Percentiles rank a stretch among this genome's conserved stretches.
These are phyloP conservation scores for Ditula angustiorana DNA, from an alignment of 2,888 invertebrate species.

Conservation along the genomic window DNA sequence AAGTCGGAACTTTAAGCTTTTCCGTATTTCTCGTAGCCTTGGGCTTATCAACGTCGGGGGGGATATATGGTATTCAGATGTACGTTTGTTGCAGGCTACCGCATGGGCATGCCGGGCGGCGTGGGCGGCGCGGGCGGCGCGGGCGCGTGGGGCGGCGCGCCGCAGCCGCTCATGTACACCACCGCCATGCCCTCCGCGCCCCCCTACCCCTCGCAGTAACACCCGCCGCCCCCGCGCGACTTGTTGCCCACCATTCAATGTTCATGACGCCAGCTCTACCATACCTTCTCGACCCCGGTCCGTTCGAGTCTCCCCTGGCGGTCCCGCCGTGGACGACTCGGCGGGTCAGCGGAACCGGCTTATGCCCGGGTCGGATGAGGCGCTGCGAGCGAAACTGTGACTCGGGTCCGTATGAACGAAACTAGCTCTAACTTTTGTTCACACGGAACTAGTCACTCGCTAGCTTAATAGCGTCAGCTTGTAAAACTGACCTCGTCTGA, in stretches of 20 bases:
- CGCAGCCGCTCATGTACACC: slow-evolving; percentile 89
- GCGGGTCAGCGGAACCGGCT: too few relatives aligned
- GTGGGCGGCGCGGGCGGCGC: slow-evolving; percentile 73
- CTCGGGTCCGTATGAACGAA: not conserved
- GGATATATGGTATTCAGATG: not conserved
- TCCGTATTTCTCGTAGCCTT: too few relatives aligned
- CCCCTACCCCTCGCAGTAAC: slow-evolving; percentile 94
- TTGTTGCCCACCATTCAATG: slow-evolving; percentile 26
- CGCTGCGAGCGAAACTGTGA: not conserved
- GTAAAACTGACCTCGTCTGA: not conserved
- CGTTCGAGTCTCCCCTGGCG: not conserved
- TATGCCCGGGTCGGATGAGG: too few relatives aligned
- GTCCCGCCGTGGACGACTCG: too few relatives aligned
- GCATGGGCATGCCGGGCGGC: slow-evolving; percentile 87
- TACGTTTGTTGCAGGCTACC: slow-evolving; percentile 80
- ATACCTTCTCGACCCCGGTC: not conserved
- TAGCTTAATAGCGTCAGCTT: too few relatives aligned
- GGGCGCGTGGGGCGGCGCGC: slow-evolving; percentile 77
- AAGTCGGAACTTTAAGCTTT: too few relatives aligned
- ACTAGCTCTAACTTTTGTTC: not conserved
- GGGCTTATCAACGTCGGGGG: too few relatives aligned
- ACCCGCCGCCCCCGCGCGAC: slow-evolving; percentile 41
- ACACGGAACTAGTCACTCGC: not conserved
- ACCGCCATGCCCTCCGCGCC: slow-evolving; percentile 93
- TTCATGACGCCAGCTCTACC: not conserved